Base-by-base conservation (phyloP, 2,888 invertebrate genomes). In the Omphaloscelis lunosa region DNA sequence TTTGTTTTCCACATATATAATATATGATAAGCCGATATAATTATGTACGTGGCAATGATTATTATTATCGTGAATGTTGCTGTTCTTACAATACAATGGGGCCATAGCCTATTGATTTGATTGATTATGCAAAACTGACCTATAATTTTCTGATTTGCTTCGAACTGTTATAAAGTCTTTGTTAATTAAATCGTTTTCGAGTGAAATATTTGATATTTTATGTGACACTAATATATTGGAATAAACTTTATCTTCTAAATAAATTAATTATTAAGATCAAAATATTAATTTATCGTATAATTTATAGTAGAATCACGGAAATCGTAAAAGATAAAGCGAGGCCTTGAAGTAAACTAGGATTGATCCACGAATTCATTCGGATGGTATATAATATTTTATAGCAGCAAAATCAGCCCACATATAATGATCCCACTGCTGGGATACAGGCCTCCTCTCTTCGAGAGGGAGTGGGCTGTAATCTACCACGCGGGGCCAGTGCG, bases 51-150 rank as follows among this genome's bases (percentile, higher is more conserved):
- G 34, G 51, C 29, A 71, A 75, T 79, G 34, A 23, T 62, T 70
- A 63, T 63, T 61, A 67, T 39, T 34, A 41, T 82, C 34, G 29
- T 53, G 7, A 62, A 80, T 41, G 53, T 41, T 34, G 58, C 39
- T 59, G 29, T 73, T 80, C 76, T 80, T 72, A 34, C 70, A 76
- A 76, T 51, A 76, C 9, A 65, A 48, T 84, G 29, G 51, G 29
- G 63, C 41, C 45, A 51, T 51, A 51, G 20, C 51, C 51, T n/a
- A n/a, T n/a, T n/a, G n/a, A n/a, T n/a, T n/a, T n/a, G n/a, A n/a
- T n/a, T n/a, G 20, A 56, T 82, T 75, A 83, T 85, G 77, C 29
- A 80, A 80, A 77, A 76, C 70, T 79, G 70, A 86, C 72, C 73
- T 84, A 63, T 77, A 34, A 72, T 80, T 77, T 65, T 69, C 29